These are phyloP conservation scores for Acronicta alni DNA, from an alignment of 2,888 invertebrate species.

Conservation along the genomic window DNA sequence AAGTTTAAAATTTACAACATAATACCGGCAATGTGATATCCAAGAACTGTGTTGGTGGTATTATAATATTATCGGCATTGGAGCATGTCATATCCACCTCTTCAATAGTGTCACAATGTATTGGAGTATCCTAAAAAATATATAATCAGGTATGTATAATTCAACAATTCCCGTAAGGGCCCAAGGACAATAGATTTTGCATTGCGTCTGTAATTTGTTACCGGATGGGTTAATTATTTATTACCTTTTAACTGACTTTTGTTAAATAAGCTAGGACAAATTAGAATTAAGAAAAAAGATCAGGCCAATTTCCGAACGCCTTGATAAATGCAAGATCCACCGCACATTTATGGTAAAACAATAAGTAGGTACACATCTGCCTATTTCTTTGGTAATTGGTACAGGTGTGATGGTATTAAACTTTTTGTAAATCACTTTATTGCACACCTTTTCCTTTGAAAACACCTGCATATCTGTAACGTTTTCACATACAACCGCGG, in stretches of 20 bases:
- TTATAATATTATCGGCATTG: constrained; percentile 59
- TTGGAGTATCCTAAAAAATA: constrained; percentile 28
- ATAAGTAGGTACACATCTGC: no score
- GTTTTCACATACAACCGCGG: constrained; percentile 34
- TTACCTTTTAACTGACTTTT: no score
- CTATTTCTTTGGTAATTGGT: no score
- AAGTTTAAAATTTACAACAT: neutral
- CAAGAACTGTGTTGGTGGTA: constrained; percentile 78
- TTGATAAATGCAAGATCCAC: no score
- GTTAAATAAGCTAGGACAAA: no score
- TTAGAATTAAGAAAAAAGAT: no score
- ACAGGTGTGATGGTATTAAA: neutral
- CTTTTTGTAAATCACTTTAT: neutral
- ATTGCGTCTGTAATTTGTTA: no score
- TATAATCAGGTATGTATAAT: neutral
- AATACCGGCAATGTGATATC: constrained; percentile 66
- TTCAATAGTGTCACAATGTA: constrained; percentile 63
- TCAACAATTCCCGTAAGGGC: no score
- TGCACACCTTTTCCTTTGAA: constrained; percentile 18
- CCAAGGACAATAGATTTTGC: no score
- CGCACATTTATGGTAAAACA: no score
- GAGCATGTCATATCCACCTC: constrained; percentile 64
- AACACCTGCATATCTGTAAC: constrained; percentile 4
- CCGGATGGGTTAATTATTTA: no score
- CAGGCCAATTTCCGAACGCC: no score